A percentile compares a stretch with the other conserved stretches of the same genome.
Evolutionary conservation across 2,888 invertebrate genomes (phyloP).

Genomic region (Mechanitis messenoides): DNA sequence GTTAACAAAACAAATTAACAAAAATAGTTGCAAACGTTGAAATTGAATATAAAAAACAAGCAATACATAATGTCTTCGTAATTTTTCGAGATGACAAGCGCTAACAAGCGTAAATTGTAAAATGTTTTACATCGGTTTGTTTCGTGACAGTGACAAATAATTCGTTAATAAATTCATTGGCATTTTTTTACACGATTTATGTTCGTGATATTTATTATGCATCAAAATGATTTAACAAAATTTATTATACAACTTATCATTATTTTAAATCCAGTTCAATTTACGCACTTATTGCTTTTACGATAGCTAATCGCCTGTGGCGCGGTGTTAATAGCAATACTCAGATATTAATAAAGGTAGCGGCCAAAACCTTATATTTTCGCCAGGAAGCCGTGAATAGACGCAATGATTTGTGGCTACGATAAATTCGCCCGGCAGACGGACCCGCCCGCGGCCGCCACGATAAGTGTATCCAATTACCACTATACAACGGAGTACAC

Average conservation of each 20-base stretch:
- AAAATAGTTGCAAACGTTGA: too few relatives aligned
- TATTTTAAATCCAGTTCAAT: too few relatives aligned
- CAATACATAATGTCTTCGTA: constrained; percentile 14
- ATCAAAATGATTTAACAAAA: neutral
- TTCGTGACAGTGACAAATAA: constrained; percentile 20
- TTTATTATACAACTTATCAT: too few relatives aligned
- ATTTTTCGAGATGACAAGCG: constrained; percentile 27
- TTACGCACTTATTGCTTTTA: too few relatives aligned
- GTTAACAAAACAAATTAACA: too few relatives aligned
- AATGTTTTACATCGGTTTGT: constrained; percentile 22
- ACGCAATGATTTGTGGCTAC: constrained; percentile 63
- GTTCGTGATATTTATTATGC: constrained; percentile 1
- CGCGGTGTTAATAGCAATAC: neutral
- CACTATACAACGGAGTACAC: constrained; percentile 46
- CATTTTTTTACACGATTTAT: constrained; percentile 1
- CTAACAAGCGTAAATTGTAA: constrained; percentile 22
- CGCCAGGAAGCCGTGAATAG: constrained; percentile 39
- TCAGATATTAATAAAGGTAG: constrained; percentile 2
- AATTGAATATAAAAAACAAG: neutral
- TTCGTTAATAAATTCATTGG: constrained; percentile 7
- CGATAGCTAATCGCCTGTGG: neutral
- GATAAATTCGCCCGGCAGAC: constrained; percentile 60
- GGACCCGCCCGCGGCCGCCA: constrained; percentile 60
- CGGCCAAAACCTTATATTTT: constrained; percentile 9
- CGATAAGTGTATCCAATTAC: constrained; percentile 72